Conservation (phyloP, 2,888 invertebrate genomes). For the Leptopilina syphax region DNA sequence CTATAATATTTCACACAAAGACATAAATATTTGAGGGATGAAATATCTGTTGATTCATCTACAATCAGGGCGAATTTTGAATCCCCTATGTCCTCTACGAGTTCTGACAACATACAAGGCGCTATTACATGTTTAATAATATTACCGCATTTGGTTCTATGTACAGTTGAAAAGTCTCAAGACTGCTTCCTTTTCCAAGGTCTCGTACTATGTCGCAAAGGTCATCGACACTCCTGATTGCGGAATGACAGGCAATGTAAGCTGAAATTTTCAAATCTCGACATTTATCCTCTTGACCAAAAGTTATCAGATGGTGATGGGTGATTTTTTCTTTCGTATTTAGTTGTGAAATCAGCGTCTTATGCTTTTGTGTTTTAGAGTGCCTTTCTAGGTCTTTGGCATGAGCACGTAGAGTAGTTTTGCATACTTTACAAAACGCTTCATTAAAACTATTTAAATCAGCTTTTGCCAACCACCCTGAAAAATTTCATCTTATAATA, state of each 20-base stretch:
- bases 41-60: slow-evolving; percentile 56
- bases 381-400: too few species aligned
- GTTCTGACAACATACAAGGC: slow-evolving; percentile 44
- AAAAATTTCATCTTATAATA: too few species aligned
- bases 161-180: slow-evolving; percentile 47
- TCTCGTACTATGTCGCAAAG: slow-evolving; percentile 29
- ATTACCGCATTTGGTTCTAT: slow-evolving; percentile 49
- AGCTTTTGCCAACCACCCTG: too few species aligned
- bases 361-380: too few species aligned
- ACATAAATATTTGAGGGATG: slow-evolving; percentile 53
- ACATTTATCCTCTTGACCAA: too few species aligned
- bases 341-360: too few species aligned
- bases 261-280: neutral
- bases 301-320: too few species aligned
- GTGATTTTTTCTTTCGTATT: too few species aligned
- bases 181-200: slow-evolving; percentile 26
- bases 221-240: slow-evolving; percentile 37
- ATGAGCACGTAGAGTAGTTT: too few species aligned
- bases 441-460: too few species aligned
- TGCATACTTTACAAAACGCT: too few species aligned
- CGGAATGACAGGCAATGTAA: slow-evolving; percentile 24
- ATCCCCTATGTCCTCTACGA: slow-evolving; percentile 45
- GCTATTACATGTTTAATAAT: slow-evolving; percentile 50
- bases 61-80: slow-evolving; percentile 50
- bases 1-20: slow-evolving; percentile 57